Evolutionary conservation across 2,888 invertebrate genomes (phyloP), one percentile per base, ranked within the genome.

Genomic region (Atrina japonica): DNA sequence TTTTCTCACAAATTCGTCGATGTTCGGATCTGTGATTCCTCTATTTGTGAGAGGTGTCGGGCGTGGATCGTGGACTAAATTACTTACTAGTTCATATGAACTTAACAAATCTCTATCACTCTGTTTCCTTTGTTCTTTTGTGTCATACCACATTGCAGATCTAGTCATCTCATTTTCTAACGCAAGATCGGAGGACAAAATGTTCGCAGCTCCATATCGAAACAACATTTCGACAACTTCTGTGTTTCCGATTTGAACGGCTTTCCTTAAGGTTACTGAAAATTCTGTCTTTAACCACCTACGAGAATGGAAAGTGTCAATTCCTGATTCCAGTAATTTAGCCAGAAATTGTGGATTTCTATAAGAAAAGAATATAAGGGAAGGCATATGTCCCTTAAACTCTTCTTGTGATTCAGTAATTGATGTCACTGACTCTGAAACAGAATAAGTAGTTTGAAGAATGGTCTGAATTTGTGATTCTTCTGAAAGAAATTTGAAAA

Each of bases 341-440:
- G 50, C 29, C n/a, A 61, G 18, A 18, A 61, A 35, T 14, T 18
- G n/a, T 14, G 61, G 43, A 30, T 61, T 61, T 41, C 49, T 61
- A 35, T 61, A 61, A 16, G 49, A 49, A 21, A 61, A 61, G 9
- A 30, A 49, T 29, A 61, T 30, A 3, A 61, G 35, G 3, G 61
- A 61, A 27, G 41, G 47, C 6, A 14, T 30, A 35, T 61, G 61
- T 16, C 47, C 35, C 9, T 30, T 47, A 11, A 61, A 23, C 16
- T 21, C 23, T 9, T 5, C 27, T 9, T 35, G 35, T 5, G 5
- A 11, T 35, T 35, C 35, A 35, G 11, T 5, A 7, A 11, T 11
- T 35, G 35, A 7, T 11, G 11, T 35, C 35, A 35, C 35, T 7
- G 35, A 35, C 35, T 35, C 35, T 11, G 35, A 35, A 7, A 35